Evolutionary conservation across 2,113 vertebrate species (phyloP).

Genomic region (Mola mola): DNA sequence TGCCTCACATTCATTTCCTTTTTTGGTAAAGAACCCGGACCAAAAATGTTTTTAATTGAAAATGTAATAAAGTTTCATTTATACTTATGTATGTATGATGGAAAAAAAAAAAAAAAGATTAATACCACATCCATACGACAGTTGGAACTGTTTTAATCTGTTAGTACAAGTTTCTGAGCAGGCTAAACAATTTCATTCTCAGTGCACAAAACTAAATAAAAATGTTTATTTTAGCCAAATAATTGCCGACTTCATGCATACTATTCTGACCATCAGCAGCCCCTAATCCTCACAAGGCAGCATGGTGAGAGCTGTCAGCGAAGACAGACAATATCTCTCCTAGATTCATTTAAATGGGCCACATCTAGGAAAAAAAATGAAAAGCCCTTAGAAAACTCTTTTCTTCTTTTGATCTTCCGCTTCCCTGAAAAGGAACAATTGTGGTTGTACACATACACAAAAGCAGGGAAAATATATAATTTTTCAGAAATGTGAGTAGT

Average conservation of each 20-base stretch:
- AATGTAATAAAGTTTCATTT: too few species aligned
- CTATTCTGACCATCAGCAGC: constrained; percentile 43
- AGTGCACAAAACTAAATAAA: constrained; percentile 19
- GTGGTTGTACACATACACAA: constrained; percentile 18
- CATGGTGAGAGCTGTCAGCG: constrained; percentile 56
- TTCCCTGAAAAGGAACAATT: constrained; percentile 15
- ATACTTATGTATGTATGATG: too few species aligned
- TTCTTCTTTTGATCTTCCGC: constrained; percentile 25
- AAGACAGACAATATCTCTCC: constrained; percentile 52
- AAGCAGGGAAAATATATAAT: constrained; percentile 13
- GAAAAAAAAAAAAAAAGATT: too few species aligned
- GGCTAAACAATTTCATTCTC: constrained; percentile 10
- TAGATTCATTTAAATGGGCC: constrained; percentile 51
- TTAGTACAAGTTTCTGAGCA: constrained; percentile 4
- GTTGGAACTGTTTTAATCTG: too few species aligned
- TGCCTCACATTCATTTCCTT: too few species aligned
- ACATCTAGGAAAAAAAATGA: constrained; percentile 29
- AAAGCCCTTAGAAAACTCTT: neutral
- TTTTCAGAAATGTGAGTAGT: constrained; percentile 1
- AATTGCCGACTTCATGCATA: constrained; percentile 37
- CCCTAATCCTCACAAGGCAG: constrained; percentile 48
- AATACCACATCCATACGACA: neutral
- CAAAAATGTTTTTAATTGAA: too few species aligned
- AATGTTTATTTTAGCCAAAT: constrained; percentile 37
- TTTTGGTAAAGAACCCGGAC: too few species aligned